Evolutionary conservation across 1,140 invertebrate species (phyloP).

Genomic region (Listronotus oregonensis): DNA sequence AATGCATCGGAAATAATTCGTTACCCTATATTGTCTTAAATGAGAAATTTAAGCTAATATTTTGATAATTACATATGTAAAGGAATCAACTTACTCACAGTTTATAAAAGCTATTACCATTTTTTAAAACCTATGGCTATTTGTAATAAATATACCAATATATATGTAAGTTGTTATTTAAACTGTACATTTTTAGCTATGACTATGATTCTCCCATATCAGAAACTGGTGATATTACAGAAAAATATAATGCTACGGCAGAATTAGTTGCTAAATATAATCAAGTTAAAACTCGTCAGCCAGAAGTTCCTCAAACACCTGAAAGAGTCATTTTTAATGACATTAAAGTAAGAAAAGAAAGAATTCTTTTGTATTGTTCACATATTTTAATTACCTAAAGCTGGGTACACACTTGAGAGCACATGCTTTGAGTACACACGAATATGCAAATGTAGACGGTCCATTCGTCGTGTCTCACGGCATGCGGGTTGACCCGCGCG

Average conservation of each 20-base stretch:
- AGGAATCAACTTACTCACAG: too few species aligned
- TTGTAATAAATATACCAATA: too few species aligned
- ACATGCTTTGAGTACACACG: slow-evolving; percentile 7
- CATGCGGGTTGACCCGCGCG: slow-evolving; percentile 7
- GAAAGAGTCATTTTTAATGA: slow-evolving; percentile 47
- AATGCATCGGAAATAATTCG: too few species aligned
- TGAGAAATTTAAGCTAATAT: too few species aligned
- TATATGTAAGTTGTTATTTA: too few species aligned
- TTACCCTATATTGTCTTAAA: too few species aligned
- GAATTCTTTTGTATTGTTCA: too few species aligned
- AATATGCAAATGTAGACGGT: slow-evolving; percentile 10
- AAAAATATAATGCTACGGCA: slow-evolving; percentile 56
- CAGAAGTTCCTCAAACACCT: slow-evolving; percentile 43
- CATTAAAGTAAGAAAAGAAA: slow-evolving; percentile 41
- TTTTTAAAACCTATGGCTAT: too few species aligned
- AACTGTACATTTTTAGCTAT: slow-evolving; percentile 62
- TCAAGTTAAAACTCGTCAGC: slow-evolving; percentile 55
- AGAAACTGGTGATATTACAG: slow-evolving; percentile 60
- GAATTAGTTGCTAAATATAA: slow-evolving; percentile 53
- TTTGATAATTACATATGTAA: too few species aligned
- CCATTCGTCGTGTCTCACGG: slow-evolving; percentile 1
- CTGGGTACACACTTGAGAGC: slow-evolving; percentile 3
- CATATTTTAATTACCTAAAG: neutral
- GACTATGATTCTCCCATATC: slow-evolving; percentile 62
- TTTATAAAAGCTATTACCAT: too few species aligned